phyloP scores from a whole-genome alignment of 2,797 vertebrate species.

The Typhlichthys eigenmanni region DNA sequence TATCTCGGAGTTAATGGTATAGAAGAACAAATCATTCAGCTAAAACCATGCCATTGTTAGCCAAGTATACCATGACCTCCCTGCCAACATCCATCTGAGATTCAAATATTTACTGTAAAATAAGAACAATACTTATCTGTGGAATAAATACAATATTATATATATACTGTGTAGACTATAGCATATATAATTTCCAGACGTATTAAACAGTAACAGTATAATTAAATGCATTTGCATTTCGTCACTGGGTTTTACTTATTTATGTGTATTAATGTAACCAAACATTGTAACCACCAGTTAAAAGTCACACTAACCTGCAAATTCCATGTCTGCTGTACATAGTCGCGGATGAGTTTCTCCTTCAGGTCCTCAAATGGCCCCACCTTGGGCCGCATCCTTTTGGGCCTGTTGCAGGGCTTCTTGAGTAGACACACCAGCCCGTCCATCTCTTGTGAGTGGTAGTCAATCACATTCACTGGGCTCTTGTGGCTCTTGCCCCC shows the following conservation, averaged over 20 bases:
- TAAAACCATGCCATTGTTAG: neutral
- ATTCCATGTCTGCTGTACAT: conserved; percentile 92
- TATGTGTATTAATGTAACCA: too few relatives aligned
- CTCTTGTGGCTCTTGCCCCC: conserved; percentile 86
- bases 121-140: too few relatives aligned
- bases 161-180: too few relatives aligned
- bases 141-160: too few relatives aligned
- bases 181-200: too few relatives aligned
- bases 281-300: neutral
- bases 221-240: too few relatives aligned
- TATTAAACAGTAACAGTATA: too few relatives aligned
- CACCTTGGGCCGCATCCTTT: conserved; percentile 88
- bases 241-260: too few relatives aligned
- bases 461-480: conserved; percentile 87
- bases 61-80: too few relatives aligned
- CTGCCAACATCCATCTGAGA: too few relatives aligned
- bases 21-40: neutral
- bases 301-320: conserved; percentile 79
- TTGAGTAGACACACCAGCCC: conserved; percentile 90
- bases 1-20: neutral
- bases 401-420: conserved; percentile 86
- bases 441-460: conserved; percentile 87
- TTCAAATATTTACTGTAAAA: too few relatives aligned
- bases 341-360: conserved; percentile 91
- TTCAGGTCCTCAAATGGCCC: conserved; percentile 95